These are phyloP conservation scores for Nannobrachium achirus DNA, from an alignment of 2,113 vertebrate species.

Conservation along the genomic window DNA sequence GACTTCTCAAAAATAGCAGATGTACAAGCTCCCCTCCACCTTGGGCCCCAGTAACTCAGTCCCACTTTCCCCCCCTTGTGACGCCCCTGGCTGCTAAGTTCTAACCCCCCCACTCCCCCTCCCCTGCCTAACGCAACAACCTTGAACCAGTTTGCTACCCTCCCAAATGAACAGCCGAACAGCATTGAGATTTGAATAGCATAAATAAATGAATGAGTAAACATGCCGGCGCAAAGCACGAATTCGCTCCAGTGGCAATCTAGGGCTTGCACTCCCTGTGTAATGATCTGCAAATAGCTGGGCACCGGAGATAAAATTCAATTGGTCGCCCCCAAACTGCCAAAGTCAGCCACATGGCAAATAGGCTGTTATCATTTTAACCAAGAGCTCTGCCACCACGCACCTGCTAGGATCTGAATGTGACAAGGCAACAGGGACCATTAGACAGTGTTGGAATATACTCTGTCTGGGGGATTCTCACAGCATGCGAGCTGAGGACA, in stretches of 20 bases:
- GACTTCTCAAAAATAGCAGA: no score
- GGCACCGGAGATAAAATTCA: conserved; percentile 71
- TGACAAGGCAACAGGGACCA: conserved; percentile 54
- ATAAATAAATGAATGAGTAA: conserved; percentile 78
- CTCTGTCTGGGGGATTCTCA: no score
- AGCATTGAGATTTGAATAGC: conserved; percentile 70
- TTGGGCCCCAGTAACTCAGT: no score
- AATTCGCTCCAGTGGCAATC: conserved; percentile 61
- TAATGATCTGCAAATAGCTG: conserved; percentile 80
- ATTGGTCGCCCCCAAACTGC: conserved; percentile 62
- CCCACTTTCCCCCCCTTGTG: no score
- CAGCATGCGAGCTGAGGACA: no score
- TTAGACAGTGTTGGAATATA: background rate
- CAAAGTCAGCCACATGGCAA: conserved; percentile 60
- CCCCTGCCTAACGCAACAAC: conserved; percentile 48
- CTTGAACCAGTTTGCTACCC: conserved; percentile 73
- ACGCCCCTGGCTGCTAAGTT: no score
- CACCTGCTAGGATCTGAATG: conserved; percentile 57
- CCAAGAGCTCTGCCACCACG: conserved; percentile 47
- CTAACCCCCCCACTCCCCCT: conserved; percentile 21
- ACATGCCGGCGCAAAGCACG: conserved; percentile 64
- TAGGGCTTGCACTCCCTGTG: conserved; percentile 54
- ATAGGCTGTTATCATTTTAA: conserved; percentile 57
- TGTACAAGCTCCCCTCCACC: no score
- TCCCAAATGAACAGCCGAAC: conserved; percentile 66